These are phyloP conservation scores for Argynnis bischoffii DNA, from an alignment of 2,888 invertebrate genomes.

Conservation along the genomic window DNA sequence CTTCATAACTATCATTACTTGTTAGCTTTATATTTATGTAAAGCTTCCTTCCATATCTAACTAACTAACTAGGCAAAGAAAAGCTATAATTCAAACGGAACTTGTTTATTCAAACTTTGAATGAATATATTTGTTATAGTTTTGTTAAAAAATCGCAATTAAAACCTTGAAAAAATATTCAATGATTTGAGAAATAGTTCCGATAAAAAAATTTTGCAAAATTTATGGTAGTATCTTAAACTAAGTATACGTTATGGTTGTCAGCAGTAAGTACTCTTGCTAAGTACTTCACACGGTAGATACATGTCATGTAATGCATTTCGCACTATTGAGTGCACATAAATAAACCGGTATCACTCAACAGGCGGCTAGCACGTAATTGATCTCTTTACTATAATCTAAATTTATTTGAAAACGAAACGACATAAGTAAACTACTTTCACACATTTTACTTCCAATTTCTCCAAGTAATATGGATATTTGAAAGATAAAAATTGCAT, in stretches of 20 bases:
- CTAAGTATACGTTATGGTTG: background rate
- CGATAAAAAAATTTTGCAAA: background rate
- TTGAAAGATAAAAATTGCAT: constrained; percentile 17
- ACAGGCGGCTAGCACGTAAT: constrained; percentile 50
- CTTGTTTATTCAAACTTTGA: no score
- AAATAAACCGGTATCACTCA: constrained; percentile 57
- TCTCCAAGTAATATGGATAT: background rate
- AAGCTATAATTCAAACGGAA: no score
- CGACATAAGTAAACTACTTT: constrained; percentile 5
- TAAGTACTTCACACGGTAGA: constrained; percentile 31
- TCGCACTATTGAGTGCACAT: constrained; percentile 49
- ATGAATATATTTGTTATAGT: background rate
- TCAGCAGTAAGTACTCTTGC: constrained; percentile 3
- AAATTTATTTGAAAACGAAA: constrained; percentile 18
- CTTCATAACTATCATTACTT: constrained; percentile 6
- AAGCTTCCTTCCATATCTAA: no score
- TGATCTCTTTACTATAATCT: constrained; percentile 52
- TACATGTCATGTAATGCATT: constrained; percentile 47
- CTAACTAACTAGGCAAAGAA: no score
- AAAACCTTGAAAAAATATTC: background rate
- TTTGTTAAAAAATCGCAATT: no score
- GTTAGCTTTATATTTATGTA: background rate
- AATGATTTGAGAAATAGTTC: background rate
- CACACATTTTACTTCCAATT: constrained; percentile 13
- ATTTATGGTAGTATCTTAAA: background rate